A percentile compares a stretch with the other conserved stretches of the same genome.
Evolutionary conservation across 2,797 vertebrate species (phyloP).

Genomic region (Tympanoctomys barrerae): DNA sequence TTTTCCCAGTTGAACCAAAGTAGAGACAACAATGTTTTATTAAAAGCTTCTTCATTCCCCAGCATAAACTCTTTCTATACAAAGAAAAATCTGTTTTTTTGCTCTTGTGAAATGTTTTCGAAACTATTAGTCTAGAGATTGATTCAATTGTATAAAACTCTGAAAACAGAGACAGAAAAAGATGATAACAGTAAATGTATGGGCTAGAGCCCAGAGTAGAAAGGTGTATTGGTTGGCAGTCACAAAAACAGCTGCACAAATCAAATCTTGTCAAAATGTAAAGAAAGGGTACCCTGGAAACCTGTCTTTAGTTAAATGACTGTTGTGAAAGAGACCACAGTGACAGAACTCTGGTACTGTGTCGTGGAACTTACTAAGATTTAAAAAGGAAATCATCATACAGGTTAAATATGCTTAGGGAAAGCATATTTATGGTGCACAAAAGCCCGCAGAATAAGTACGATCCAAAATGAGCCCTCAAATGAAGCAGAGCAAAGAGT

Average conservation of each 20-base stretch:
- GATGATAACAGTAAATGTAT: neutral
- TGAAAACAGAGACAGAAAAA: constrained; percentile 54
- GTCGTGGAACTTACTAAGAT: neutral
- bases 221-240: neutral
- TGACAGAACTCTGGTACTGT: neutral
- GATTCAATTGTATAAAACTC: constrained; percentile 61
- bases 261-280: constrained; percentile 22
- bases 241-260: constrained; percentile 38
- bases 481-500: neutral
- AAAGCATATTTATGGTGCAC: neutral
- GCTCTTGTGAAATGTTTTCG: constrained; percentile 81
- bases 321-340: neutral
- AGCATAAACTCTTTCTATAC: constrained; percentile 82
- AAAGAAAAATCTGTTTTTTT: constrained; percentile 84
- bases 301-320: accelerated
- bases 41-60: constrained; percentile 82
- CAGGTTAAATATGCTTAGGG: constrained; percentile 45
- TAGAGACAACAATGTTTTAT: constrained; percentile 86
- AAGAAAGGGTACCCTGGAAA: neutral
- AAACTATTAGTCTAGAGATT: neutral
- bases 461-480: constrained; percentile 13
- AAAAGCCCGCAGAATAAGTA: constrained; percentile 15
- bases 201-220: constrained; percentile 30
- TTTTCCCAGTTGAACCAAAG: constrained; percentile 85
- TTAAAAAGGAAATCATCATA: neutral